Conservation (phyloP, 1,140 invertebrate genomes). For the Trichomalopsis sarcophagae region DNA sequence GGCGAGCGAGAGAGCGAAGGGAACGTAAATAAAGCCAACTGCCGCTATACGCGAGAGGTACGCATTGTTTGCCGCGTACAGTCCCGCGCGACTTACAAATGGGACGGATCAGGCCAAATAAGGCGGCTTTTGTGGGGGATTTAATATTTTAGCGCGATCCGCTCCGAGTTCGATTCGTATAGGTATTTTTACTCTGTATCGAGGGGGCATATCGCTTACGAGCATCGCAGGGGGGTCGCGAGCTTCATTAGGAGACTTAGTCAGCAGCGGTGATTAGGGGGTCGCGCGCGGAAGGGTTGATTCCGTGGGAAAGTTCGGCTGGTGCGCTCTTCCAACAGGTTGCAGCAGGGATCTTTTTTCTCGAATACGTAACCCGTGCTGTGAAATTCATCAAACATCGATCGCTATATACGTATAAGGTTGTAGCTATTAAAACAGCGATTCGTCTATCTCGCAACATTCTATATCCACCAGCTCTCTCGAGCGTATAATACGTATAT, state of each 20-base stretch:
- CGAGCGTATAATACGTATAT: too few species aligned
- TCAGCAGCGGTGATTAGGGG: background rate
- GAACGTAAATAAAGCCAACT: conserved; percentile 49
- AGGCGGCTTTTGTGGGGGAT: conserved; percentile 42
- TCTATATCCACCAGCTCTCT: too few species aligned
- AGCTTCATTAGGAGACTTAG: conserved; percentile 6
- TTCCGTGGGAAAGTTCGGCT: background rate
- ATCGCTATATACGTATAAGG: too few species aligned
- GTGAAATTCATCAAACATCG: background rate
- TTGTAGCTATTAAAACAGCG: background rate
- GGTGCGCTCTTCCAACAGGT: background rate
- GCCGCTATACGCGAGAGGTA: background rate
- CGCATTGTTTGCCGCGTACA: conserved; percentile 20
- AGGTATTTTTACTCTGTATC: too few species aligned
- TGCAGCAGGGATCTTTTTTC: background rate
- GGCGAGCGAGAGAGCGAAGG: background rate
- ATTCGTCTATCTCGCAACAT: background rate
- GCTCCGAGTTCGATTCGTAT: background rate
- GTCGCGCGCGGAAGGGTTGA: background rate
- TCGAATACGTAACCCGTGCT: background rate
- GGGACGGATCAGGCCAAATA: conserved; percentile 53
- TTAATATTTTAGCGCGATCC: conserved; percentile 42
- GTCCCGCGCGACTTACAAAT: conserved; percentile 23
- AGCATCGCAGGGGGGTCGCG: background rate
- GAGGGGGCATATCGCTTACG: conserved; percentile 21